These are phyloP conservation scores for Unio delphinus DNA, from an alignment of 2,888 invertebrate genomes.

Conservation along the genomic window DNA sequence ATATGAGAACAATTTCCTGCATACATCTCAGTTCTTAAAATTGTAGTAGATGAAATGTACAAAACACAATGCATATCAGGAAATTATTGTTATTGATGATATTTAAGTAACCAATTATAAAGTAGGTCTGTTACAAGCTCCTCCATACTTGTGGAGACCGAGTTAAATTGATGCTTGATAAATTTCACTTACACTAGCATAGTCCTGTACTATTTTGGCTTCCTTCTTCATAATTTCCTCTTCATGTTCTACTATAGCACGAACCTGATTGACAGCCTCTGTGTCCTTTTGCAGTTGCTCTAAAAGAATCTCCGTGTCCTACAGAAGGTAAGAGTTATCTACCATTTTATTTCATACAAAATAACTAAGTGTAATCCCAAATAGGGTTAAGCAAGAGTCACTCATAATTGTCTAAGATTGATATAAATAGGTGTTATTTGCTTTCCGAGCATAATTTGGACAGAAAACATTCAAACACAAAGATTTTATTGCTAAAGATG, in stretches of 20 bases:
- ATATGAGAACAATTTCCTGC: neutral
- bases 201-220: constrained; percentile 69
- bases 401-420: no score
- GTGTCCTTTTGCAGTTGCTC: constrained; percentile 68
- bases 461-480: neutral
- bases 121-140: neutral
- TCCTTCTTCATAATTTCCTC: constrained; percentile 69
- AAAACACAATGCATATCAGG: neutral
- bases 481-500: no score
- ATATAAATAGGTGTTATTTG: neutral
- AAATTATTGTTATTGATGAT: neutral
- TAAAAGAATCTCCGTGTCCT: constrained; percentile 70
- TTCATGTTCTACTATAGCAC: constrained; percentile 68
- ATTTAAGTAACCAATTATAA: neutral
- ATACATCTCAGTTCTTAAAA: neutral
- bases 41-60: neutral
- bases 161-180: neutral
- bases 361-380: neutral
- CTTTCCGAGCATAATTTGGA: neutral
- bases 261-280: constrained; percentile 68
- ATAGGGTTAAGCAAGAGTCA: no score
- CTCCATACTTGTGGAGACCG: neutral
- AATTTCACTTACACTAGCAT: constrained; percentile 63
- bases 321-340: constrained; percentile 1
- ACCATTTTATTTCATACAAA: neutral